These are phyloP conservation scores for Nasonia oneida DNA, from an alignment of 2,888 invertebrate species.

Conservation along the genomic window DNA sequence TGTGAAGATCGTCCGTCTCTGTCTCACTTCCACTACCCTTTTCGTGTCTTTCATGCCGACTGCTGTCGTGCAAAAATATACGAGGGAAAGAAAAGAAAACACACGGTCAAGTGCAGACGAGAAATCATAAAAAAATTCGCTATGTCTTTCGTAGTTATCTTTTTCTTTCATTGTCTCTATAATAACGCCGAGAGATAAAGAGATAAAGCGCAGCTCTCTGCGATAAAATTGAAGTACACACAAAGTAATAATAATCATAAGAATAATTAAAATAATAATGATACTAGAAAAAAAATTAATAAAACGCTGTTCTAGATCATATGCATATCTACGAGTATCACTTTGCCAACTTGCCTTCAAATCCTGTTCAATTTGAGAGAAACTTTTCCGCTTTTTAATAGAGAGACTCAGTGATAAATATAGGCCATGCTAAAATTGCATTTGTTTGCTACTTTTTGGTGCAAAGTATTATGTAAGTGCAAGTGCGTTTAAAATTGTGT, in stretches of 20 bases:
- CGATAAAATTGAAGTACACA: conserved; percentile 8
- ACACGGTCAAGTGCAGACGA: conserved; percentile 56
- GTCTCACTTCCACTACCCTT: conserved; percentile 86
- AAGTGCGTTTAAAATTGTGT: conserved; percentile 45
- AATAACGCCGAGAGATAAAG: conserved; percentile 17
- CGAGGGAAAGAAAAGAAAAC: conserved; percentile 54
- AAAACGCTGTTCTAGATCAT: conserved; percentile 6
- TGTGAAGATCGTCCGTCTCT: conserved; percentile 85
- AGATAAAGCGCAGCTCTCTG: conserved; percentile 8
- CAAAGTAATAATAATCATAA: not conserved
- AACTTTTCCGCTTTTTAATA: conserved; percentile 31
- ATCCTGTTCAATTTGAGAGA: conserved; percentile 44
- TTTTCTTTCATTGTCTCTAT: not conserved
- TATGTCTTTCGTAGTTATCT: conserved; percentile 19
- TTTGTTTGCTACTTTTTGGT: conserved; percentile 43
- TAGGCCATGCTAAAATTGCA: conserved; percentile 55
- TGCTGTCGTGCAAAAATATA: conserved; percentile 71
- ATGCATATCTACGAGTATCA: conserved; percentile 27
- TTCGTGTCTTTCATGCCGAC: conserved; percentile 79
- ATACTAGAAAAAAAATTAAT: conserved; percentile 20
- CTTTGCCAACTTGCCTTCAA: conserved; percentile 40
- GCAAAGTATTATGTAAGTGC: conserved; percentile 53
- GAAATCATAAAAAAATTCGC: conserved; percentile 10
- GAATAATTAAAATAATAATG: conserved; percentile 10
- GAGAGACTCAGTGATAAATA: conserved; percentile 31